These are phyloP conservation scores for Pristionchus arcanus DNA, from an alignment of 2,888 invertebrate species.

Conservation along the genomic window DNA sequence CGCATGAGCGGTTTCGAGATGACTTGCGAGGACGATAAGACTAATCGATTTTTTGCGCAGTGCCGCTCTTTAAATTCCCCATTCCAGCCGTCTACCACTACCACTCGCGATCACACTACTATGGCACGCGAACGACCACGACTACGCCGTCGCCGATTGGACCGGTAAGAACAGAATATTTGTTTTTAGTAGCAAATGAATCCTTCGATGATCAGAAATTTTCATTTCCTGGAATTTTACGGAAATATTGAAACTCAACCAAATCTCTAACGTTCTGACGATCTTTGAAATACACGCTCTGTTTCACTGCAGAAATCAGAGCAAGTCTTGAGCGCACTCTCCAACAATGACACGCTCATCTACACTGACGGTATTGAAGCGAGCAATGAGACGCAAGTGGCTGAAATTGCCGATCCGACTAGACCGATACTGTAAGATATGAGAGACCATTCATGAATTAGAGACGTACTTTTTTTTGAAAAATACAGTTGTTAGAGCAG, in stretches of 20 bases:
- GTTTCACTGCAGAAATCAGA: background rate
- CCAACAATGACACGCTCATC: background rate
- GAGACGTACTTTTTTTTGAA: background rate
- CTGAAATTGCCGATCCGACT: slow-evolving; percentile 1
- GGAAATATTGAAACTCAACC: background rate
- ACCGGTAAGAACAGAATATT: background rate
- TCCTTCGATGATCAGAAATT: background rate
- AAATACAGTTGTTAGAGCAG: background rate
- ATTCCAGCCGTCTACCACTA: slow-evolving; percentile 29
- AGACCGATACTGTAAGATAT: background rate
- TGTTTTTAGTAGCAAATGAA: background rate
- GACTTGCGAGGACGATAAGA: too few relatives aligned
- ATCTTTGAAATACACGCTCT: too few relatives aligned
- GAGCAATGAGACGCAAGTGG: background rate
- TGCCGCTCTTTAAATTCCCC: background rate
- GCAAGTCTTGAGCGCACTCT: background rate
- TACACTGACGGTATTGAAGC: background rate
- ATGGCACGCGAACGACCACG: background rate
- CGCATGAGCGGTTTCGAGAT: too few relatives aligned
- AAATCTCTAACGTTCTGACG: too few relatives aligned
- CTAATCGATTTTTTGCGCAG: too few relatives aligned
- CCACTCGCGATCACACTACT: slow-evolving; percentile 10
- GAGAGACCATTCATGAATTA: background rate
- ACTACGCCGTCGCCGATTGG: background rate
- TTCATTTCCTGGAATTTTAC: background rate